Evolutionary conservation across 2,113 vertebrate species (phyloP).

Genomic region (Aptenodytes forsteri): DNA sequence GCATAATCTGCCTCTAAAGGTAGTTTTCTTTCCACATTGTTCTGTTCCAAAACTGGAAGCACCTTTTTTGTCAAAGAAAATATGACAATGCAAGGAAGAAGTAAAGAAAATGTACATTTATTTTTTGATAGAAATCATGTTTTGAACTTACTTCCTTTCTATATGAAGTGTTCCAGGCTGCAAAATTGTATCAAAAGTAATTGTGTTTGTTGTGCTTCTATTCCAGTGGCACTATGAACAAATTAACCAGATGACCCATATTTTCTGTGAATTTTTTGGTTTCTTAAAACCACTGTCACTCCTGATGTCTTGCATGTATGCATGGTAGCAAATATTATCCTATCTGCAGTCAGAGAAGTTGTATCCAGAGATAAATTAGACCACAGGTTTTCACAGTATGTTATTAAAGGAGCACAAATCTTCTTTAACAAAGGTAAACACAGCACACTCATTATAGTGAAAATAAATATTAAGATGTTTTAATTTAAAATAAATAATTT

Average conservation of each 20-base stretch:
- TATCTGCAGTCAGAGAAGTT: neutral
- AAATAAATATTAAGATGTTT: neutral
- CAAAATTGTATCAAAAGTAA: neutral
- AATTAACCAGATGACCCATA: neutral
- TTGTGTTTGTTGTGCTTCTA: neutral
- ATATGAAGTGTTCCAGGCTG: neutral
- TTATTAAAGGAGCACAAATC: neutral
- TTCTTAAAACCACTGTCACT: neutral
- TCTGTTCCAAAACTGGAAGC: neutral
- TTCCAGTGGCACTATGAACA: neutral
- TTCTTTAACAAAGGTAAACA: neutral
- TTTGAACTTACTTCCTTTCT: neutral
- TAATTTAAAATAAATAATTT: neutral
- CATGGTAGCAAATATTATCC: neutral
- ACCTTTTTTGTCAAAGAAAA: constrained; percentile 13
- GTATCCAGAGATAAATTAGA: neutral
- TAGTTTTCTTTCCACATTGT: neutral
- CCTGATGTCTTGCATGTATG: neutral
- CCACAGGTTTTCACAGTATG: neutral
- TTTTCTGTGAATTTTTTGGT: neutral
- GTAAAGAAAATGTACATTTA: neutral
- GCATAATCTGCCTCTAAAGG: neutral
- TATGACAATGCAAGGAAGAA: neutral
- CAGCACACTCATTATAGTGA: neutral
- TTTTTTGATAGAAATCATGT: neutral